Percentiles rank a stretch among this genome's conserved stretches.
phyloP scores from a whole-genome alignment of 2,888 invertebrate species.

The Brenthis ino region DNA sequence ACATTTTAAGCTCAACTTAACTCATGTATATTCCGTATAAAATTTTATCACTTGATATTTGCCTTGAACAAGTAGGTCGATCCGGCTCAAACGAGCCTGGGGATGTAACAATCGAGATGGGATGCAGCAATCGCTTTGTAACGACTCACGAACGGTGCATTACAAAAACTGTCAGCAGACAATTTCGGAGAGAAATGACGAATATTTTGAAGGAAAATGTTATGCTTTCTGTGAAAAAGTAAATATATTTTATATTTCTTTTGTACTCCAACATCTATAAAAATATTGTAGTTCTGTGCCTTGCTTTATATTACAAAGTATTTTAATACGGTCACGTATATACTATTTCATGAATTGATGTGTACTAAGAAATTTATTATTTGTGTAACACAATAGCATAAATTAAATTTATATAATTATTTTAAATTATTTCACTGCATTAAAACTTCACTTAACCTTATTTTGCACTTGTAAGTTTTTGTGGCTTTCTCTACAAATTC shows the following conservation, averaged over 20 bases:
- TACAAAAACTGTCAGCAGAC: conserved; percentile 35
- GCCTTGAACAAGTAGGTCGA: conserved; percentile 23
- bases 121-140: conserved; percentile 28
- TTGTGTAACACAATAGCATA: too few relatives aligned
- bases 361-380: too few relatives aligned
- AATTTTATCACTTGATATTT: conserved; percentile 19
- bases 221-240: conserved; percentile 1
- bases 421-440: too few relatives aligned
- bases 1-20: background rate
- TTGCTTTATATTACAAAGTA: too few relatives aligned
- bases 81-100: conserved; percentile 32
- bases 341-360: too few relatives aligned
- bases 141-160: conserved; percentile 30
- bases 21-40: background rate
- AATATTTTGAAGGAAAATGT: conserved; percentile 30
- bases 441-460: too few relatives aligned
- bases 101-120: conserved; percentile 30
- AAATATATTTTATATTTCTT: conserved; percentile 11
- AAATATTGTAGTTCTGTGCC: too few relatives aligned
- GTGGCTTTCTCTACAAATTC: too few relatives aligned
- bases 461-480: too few relatives aligned
- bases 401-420: too few relatives aligned
- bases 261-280: background rate
- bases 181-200: conserved; percentile 29
- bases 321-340: too few relatives aligned